Evolutionary conservation across 1,140 invertebrate genomes (phyloP).

Genomic region (Bombus ignitus): DNA sequence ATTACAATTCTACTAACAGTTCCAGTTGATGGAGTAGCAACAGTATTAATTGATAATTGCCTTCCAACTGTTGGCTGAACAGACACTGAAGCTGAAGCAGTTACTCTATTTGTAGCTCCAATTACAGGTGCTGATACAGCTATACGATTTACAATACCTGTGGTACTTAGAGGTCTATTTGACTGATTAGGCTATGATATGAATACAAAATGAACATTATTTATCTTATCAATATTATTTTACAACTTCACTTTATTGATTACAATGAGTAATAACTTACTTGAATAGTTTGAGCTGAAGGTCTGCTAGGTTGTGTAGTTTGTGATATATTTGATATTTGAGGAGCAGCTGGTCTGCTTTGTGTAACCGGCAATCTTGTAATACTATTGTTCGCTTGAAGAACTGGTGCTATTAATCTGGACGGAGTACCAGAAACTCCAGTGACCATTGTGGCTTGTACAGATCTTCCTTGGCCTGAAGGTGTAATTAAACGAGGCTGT

Average conservation of each 20-base stretch:
- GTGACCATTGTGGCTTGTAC: conserved; percentile 79
- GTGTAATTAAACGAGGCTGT: conserved; percentile 71
- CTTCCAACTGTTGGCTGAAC: conserved; percentile 72
- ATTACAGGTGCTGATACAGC: conserved; percentile 77
- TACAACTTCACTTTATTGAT: background rate
- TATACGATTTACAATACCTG: conserved; percentile 76
- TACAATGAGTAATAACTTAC: conserved; percentile 52
- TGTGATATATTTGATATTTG: conserved; percentile 72
- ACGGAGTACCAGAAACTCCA: conserved; percentile 74
- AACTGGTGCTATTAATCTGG: conserved; percentile 78
- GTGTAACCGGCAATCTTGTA: conserved; percentile 74
- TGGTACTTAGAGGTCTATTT: conserved; percentile 71
- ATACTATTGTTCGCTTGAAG: conserved; percentile 76
- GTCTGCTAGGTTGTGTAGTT: conserved; percentile 71
- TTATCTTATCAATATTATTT: conserved; percentile 18
- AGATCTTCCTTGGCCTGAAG: conserved; percentile 70
- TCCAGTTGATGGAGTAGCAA: conserved; percentile 68
- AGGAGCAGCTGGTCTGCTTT: conserved; percentile 70
- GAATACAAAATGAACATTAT: conserved; percentile 28
- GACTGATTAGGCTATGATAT: conserved; percentile 72
- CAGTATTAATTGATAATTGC: conserved; percentile 77
- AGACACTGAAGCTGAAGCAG: conserved; percentile 73
- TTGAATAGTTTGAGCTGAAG: conserved; percentile 76
- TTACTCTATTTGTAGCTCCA: conserved; percentile 76
- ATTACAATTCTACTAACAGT: conserved; percentile 79